Evolutionary conservation across 1,140 invertebrate genomes (phyloP), one percentile per base, ranked within the genome.

Genomic region (Ridgeia piscesae): DNA sequence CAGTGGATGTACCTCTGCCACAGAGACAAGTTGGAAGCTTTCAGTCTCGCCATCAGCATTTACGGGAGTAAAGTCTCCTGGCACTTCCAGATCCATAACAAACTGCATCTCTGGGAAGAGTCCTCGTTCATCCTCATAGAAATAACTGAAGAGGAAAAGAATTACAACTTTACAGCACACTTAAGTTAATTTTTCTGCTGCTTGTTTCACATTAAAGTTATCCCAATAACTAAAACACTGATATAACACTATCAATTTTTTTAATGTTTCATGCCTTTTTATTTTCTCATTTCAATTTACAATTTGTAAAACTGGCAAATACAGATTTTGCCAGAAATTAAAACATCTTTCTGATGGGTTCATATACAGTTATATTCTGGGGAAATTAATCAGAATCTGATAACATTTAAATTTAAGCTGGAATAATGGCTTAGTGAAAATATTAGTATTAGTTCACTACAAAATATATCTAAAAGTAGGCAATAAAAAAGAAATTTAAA

Each of bases 61-160:
- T 93, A 97, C 97, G 31, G 99, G 98, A 91, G 97, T 96, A 96
- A 99, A 99, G 95, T 99, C 98, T 33, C 97, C 94, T 27, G 99
- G 98, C 91, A 99, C 96, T 96, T 99, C 98, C 93, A 99, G 96
- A 96, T 99, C 99, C 96, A 98, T 99, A n/a, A 99, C 97, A 96
- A 98, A 99, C 95, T 99, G 98, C 31, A 98, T 98, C 95, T 99
- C 99, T 33, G 98, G 98, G 95, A 98, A 98, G 34, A 99, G 96
- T 0, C 98, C 99, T 94, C 98, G 96, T 95, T 98, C 98, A 95
- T 98, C 98, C 96, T 99, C 98, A 95, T 98, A 98, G 95, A 98
- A 98, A 94, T 99, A 98, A 94, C 97, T 98, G 95, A 91, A 97
- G 96, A 94, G 8, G 14, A 77, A 4, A 77, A 77, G 17, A 77